A percentile compares a stretch with the other conserved stretches of the same genome.
Conservation (phyloP, 2,888 invertebrate genomes). For the Aphidius colemani region DNA sequence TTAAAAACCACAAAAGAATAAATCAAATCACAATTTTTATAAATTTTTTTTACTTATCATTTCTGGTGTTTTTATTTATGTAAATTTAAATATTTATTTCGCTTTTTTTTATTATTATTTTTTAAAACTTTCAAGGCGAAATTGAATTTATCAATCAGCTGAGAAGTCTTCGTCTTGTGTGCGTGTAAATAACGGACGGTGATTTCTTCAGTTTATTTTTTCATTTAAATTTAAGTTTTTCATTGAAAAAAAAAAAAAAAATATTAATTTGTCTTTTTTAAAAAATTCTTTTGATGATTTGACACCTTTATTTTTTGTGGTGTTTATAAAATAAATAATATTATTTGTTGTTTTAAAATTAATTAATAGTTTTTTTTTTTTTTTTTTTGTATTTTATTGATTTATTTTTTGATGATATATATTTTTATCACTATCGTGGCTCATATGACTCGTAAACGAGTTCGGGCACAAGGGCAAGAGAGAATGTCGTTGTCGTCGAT, state of each 20-base stretch:
- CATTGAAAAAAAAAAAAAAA: too few species aligned
- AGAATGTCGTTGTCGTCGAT: constrained; percentile 36
- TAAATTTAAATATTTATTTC: neutral
- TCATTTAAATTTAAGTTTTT: neutral
- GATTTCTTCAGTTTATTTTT: neutral
- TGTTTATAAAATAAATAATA: neutral
- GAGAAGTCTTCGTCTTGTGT: constrained; percentile 25
- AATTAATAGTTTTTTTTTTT: too few species aligned
- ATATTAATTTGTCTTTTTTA: neutral
- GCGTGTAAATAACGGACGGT: constrained; percentile 16
- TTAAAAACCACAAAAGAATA: neutral
- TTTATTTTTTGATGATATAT: constrained; percentile 8
- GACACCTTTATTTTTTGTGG: constrained; percentile 15
- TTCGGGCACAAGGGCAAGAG: constrained; percentile 56
- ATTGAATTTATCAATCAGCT: neutral
- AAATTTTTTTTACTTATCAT: neutral
- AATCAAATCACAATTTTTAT: constrained; percentile 2
- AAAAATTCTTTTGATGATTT: constrained; percentile 18
- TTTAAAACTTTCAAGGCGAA: neutral
- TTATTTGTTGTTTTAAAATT: neutral
- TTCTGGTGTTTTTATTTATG: neutral
- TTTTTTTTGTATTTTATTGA: too few species aligned
- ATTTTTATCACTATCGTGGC: constrained; percentile 46
- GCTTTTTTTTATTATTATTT: neutral
- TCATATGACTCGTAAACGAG: constrained; percentile 55